Evolutionary conservation across 2,113 vertebrate genomes (phyloP), one percentile per base, ranked within the genome.

Genomic region (Agapornis roseicollis): DNA sequence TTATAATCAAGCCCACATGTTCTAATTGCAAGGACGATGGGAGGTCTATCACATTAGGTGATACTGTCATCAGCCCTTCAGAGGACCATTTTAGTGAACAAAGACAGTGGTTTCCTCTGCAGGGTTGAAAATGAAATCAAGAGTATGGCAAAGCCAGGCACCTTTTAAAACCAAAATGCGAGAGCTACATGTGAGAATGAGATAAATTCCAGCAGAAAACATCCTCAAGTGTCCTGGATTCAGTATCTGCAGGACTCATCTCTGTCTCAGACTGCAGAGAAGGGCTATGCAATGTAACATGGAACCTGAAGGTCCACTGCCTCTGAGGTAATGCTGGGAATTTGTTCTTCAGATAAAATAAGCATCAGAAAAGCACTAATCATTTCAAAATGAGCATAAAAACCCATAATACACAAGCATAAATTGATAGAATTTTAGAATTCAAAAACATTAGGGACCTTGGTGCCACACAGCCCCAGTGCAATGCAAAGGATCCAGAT

Each of bases 1-100:
- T 89, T 86, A 52, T 84, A 93, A 92, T 93, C 77, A 90, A 79
- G 61, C n/a, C 56, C 88, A 85, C 52, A 63, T 92, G 90, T 94
- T 94, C 31, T 69, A 22, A 20, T 81, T 81, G 73, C n/a, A 76
- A 39, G 23, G 65, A 46, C 35, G 28, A 47, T 79, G 70, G 65
- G 80, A 96, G 72, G 83, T 93, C 90, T 89, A 13, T 70, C 88
- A 82, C 52, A 28, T 61, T 37, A 81, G 35, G 47, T 93, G 94
- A 81, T 29, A 52, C 16, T 2, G 2, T 46, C 78, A 88, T 41
- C 49, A 89, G 10, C n/a, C 28, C 69, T 61, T 68, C 11, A 85
- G 24, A 56, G 29, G 8, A 74, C 33, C 24, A 42, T 58, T 86
- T 79, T 20, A 69, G 39, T 9, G 61, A 78, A 78, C 9, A 60